Base-by-base conservation (phyloP, 2,113 vertebrate genomes). In the Sisor rabdophorus region DNA sequence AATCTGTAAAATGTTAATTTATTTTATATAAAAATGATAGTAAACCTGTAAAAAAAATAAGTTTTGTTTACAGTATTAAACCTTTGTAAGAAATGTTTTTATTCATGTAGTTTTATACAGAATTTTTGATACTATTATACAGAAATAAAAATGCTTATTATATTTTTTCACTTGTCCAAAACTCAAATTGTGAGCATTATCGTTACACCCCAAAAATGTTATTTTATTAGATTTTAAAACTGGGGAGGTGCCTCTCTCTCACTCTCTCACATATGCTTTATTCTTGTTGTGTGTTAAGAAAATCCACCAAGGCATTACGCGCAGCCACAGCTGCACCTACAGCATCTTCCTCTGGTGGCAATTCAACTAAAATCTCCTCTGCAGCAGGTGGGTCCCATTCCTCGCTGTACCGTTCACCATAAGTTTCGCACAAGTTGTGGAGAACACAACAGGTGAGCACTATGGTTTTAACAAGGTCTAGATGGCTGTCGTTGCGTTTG, bases 381-480 rank as follows among this genome's bases (percentile, higher is more conserved):
- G 4, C 26, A 52, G 16, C 65, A 30, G 65, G 24, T 28, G 65
- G 65, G 48, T 69, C 24, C 65, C 65, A 69, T 20, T 69, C 65
- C 17, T 69, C 47, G 4, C 17, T 69, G 65, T 69, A 69, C 9
- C 7, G 65, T 26, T 69, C 65, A 19, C 40, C 10, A 2, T 69
- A 47, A 12, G 47, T 52, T 52, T 69, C 65, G 12, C 65, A 69
- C 11, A 69, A 52, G 24, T 69, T 69, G 48, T 69, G 65, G 47
- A 69, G 65, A 17, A 69, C 65, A 30, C 65, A 69, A 52, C 48
- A 69, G 26, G 65, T 69, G 11, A 69, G 48, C 24, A 69, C 65
- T 20, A 52, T 69, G 28, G 65, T 69, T 52, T 69, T 69, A 4
- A 69, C 47, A 19, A 69, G 65, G 65, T 69, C 65, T 69, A 69